A percentile compares a stretch with the other conserved stretches of the same genome.
These are phyloP conservation scores for Dromius quadrimaculatus DNA, from an alignment of 2,888 invertebrate genomes.

Conservation along the genomic window DNA sequence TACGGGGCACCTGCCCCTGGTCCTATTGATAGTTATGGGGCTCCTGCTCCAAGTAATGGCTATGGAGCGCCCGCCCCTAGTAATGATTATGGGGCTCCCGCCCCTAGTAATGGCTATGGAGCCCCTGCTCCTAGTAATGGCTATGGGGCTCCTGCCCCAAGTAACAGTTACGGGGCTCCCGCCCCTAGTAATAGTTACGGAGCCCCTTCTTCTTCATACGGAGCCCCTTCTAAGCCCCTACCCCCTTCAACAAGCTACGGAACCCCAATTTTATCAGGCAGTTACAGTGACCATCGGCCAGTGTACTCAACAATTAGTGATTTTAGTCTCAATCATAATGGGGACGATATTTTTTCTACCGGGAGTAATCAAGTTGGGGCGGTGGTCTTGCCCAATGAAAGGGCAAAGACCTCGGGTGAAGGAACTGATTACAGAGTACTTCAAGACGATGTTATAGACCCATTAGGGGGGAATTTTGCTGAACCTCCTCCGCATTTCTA, in stretches of 20 bases:
- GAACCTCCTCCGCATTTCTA: too few species aligned
- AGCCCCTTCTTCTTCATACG: slow-evolving; percentile 22
- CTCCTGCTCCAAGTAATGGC: slow-evolving; percentile 19
- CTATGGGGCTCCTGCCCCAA: slow-evolving; percentile 19
- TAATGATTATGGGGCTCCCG: slow-evolving; percentile 22
- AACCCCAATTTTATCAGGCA: slow-evolving; percentile 36
- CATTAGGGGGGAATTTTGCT: slow-evolving; percentile 31
- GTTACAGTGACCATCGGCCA: slow-evolving; percentile 25
- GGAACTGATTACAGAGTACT: neutral
- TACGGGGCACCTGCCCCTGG: slow-evolving; percentile 25
- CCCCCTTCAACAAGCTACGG: slow-evolving; percentile 39
- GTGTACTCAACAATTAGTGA: slow-evolving; percentile 27
- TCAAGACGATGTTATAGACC: slow-evolving; percentile 24
- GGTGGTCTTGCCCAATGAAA: slow-evolving; percentile 17
- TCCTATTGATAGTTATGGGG: slow-evolving; percentile 8
- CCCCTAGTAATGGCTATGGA: slow-evolving; percentile 23
- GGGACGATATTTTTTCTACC: slow-evolving; percentile 24
- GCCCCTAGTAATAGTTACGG: slow-evolving; percentile 19
- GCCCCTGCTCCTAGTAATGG: slow-evolving; percentile 22
- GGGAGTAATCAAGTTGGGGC: slow-evolving; percentile 26
- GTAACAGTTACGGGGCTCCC: too few species aligned
- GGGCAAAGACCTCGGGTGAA: neutral
- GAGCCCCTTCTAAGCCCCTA: slow-evolving; percentile 21
- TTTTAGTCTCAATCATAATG: neutral
- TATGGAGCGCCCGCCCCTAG: slow-evolving; percentile 33